phyloP scores from a whole-genome alignment of 2,797 vertebrate species.

The Lepus townsendii region DNA sequence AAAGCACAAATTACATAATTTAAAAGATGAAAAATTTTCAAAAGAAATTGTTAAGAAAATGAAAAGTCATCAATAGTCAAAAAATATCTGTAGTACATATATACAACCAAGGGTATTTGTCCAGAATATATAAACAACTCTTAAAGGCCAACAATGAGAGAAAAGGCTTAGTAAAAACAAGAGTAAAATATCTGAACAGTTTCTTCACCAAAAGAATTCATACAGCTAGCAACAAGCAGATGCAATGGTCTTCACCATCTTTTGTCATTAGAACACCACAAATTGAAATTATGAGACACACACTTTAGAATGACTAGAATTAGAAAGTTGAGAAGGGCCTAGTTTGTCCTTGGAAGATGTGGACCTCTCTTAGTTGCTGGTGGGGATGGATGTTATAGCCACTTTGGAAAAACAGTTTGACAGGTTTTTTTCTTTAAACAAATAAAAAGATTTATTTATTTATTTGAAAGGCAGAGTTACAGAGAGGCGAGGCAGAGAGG shows the following conservation, averaged over 20 bases:
- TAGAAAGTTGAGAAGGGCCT: not conserved
- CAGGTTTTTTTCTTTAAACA: too few relatives aligned
- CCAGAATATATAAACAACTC: not conserved
- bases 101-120: constrained; percentile 7
- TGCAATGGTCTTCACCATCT: not conserved
- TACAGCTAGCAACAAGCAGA: not conserved
- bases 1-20: constrained; percentile 20
- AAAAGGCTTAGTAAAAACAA: not conserved
- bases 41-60: constrained; percentile 61
- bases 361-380: not conserved
- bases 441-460: too few relatives aligned
- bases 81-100: constrained; percentile 12
- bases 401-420: constrained; percentile 22
- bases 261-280: constrained; percentile 33
- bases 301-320: not conserved
- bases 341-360: not conserved
- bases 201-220: not conserved
- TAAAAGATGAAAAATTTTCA: constrained; percentile 18
- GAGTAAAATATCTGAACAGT: not conserved
- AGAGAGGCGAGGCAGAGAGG: too few relatives aligned
- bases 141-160: not conserved
- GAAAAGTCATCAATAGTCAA: not conserved
- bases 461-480: too few relatives aligned
- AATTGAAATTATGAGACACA: not conserved
- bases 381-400: not conserved